Base-by-base conservation (phyloP, 2,113 vertebrate species). In the Opisthocomus hoazin region DNA sequence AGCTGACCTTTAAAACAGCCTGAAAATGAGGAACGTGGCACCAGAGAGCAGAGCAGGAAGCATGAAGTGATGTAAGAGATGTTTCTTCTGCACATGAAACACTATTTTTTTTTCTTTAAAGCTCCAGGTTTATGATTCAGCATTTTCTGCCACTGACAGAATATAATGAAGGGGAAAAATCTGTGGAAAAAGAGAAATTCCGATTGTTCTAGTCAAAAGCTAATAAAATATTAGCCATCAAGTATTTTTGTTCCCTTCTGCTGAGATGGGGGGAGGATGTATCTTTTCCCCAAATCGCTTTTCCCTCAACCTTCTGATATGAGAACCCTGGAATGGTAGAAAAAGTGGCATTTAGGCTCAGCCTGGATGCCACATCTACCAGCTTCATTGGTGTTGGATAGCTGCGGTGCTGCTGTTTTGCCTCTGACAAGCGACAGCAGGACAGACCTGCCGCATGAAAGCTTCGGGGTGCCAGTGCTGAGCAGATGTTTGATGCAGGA, bases 11-110 rank as follows among this genome's bases (percentile, higher is more conserved):
- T 96, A 94, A 89, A 91, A 93, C 70, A 80, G 89, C n/a, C 70
- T 87, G 91, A 94, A 94, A 96, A 96, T 95, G 95, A 96, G 96
- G 91, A 96, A 95, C 75, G 51, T 91, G 94, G 77, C 91, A 96
- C 84, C 50, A 87, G 94, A 85, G 81, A 95, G 89, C 87, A 89
- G 77, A 94, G 81, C 84, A 95, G 95, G 96, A 96, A 96, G 77
- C 84, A 69, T 94, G 93, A 94, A 95, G 85, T 96, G 89, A 94
- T 96, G 84, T 76, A 92, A 96, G 84, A 95, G 78, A 82, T 19
- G 41, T 85, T 95, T 96, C 87, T 96, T 91, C 85, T 92, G 91
- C 87, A 78, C 75, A 30, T 86, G 87, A 94, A 94, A 74, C 77
- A 54, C 58, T 22, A 77, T n/a, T 57, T 45, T 20, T 81, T n/a